Evolutionary conservation across 2,888 invertebrate genomes (phyloP).

Genomic region (Sesia bembeciformis): DNA sequence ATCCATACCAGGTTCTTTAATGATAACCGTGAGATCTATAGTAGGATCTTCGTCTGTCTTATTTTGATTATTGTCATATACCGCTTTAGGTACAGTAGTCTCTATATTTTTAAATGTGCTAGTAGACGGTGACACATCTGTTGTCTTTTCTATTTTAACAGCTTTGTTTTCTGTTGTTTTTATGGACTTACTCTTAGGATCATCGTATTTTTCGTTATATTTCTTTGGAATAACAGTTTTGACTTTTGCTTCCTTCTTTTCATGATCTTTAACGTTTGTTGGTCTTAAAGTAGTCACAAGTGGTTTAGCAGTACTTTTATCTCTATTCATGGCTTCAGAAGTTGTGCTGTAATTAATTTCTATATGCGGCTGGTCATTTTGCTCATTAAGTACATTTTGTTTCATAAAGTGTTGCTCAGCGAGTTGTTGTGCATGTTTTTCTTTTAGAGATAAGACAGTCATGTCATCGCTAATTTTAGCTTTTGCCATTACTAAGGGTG

Average conservation of each 20-base stretch:
- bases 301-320: constrained; percentile 14
- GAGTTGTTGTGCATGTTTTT: constrained; percentile 62
- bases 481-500: constrained; percentile 68
- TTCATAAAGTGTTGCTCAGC: constrained; percentile 38
- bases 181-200: constrained; percentile 30
- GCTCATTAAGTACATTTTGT: constrained; percentile 16
- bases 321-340: constrained; percentile 1
- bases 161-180: constrained; percentile 24
- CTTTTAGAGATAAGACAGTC: constrained; percentile 63
- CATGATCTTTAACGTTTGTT: constrained; percentile 17
- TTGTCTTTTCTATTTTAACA: constrained; percentile 16
- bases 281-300: constrained; percentile 14
- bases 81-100: constrained; percentile 10
- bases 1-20: constrained; percentile 35
- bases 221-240: constrained; percentile 42
- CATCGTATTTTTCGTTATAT: constrained; percentile 41
- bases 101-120: constrained; percentile 7
- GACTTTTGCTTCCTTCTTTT: constrained; percentile 30
- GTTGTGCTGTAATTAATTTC: background rate
- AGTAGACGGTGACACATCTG: constrained; percentile 6
- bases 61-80: constrained; percentile 7
- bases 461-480: constrained; percentile 66
- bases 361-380: constrained; percentile 13
- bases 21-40: constrained; percentile 50
- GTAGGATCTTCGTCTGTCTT: constrained; percentile 29